Percentiles rank a stretch among this genome's conserved stretches.
Evolutionary conservation across 2,888 invertebrate genomes (phyloP).

Genomic region (Nymphalis urticae): DNA sequence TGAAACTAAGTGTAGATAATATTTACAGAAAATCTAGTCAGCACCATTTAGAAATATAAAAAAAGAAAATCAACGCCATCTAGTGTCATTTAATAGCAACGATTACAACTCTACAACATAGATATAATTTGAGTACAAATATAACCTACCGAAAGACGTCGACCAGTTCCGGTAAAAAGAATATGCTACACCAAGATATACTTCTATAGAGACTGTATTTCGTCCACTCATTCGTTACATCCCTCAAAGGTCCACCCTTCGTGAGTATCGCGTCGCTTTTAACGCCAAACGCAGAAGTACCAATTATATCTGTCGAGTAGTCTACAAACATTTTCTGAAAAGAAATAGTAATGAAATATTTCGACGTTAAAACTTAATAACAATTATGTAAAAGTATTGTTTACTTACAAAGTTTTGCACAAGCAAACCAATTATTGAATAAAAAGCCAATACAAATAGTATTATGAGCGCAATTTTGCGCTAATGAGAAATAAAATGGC

Average conservation of each 20-base stretch:
- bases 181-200: conserved; percentile 42
- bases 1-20: no score
- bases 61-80: no score
- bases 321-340: conserved; percentile 44
- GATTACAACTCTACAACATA: background rate
- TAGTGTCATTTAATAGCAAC: background rate
- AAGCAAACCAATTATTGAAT: no score
- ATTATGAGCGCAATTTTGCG: no score
- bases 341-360: background rate
- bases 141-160: conserved; percentile 44
- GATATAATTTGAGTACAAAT: background rate
- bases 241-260: conserved; percentile 44
- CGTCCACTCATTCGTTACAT: conserved; percentile 45
- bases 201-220: conserved; percentile 42
- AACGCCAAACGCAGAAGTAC: conserved; percentile 47
- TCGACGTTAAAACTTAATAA: no score
- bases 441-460: no score
- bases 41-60: no score
- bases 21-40: no score
- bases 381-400: no score
- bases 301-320: conserved; percentile 49
- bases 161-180: conserved; percentile 48
- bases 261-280: conserved; percentile 45
- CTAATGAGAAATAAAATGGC: no score
- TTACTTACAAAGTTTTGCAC: no score